These are phyloP conservation scores for Andrena flavipes DNA, from an alignment of 2,888 invertebrate genomes.

Conservation along the genomic window DNA sequence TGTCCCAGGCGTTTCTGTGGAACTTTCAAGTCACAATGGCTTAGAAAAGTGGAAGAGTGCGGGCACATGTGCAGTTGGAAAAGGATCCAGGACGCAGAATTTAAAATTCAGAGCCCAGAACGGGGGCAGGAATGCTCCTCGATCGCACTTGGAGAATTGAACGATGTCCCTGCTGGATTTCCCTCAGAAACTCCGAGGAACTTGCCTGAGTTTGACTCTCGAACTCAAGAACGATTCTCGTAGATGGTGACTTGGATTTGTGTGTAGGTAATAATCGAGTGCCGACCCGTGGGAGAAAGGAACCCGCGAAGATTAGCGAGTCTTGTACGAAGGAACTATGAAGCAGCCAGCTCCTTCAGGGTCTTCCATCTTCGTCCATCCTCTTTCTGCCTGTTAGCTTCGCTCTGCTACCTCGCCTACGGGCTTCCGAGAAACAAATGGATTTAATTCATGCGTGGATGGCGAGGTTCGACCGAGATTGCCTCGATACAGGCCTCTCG, in stretches of 20 bases:
- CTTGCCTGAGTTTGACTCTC: background rate
- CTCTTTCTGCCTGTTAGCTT: conserved; percentile 3
- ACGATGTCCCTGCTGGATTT: background rate
- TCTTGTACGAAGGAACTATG: background rate
- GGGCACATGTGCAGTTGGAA: background rate
- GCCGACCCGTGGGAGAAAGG: background rate
- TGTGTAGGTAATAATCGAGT: background rate
- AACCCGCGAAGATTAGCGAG: background rate
- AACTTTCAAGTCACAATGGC: background rate
- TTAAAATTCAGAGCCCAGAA: background rate
- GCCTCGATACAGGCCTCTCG: conserved; percentile 25
- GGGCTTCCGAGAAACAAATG: conserved; percentile 57
- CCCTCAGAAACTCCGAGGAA: background rate
- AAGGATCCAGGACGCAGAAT: background rate
- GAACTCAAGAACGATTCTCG: background rate
- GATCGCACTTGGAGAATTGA: too few relatives aligned
- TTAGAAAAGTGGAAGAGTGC: background rate
- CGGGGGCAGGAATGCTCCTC: background rate
- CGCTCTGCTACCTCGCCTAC: conserved; percentile 9
- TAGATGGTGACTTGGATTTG: conserved; percentile 11
- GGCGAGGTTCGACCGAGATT: conserved; percentile 30
- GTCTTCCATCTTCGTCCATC: background rate
- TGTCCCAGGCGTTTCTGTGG: background rate
- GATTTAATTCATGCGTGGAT: conserved; percentile 57
- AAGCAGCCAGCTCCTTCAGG: background rate